These are phyloP conservation scores for Stenotaenia linearis DNA, from an alignment of 2,888 invertebrate species.

Conservation along the genomic window DNA sequence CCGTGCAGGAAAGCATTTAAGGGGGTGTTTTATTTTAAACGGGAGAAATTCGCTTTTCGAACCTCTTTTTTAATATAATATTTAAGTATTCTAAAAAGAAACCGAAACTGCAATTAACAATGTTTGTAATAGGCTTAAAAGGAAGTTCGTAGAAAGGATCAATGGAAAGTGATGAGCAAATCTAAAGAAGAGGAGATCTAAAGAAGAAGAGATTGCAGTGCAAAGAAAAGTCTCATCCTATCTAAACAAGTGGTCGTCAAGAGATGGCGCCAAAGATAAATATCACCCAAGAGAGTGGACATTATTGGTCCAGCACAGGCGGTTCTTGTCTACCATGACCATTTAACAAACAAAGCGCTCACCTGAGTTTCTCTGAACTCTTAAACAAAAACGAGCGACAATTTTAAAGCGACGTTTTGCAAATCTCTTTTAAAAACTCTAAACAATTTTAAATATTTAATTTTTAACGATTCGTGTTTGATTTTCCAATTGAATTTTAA, in stretches of 20 bases:
- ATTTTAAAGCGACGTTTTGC: background rate
- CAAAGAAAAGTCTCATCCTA: background rate
- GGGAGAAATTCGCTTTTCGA: background rate
- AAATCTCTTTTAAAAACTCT: background rate
- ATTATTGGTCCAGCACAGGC: background rate
- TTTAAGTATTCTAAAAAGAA: background rate
- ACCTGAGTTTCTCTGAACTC: background rate
- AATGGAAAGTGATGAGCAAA: background rate
- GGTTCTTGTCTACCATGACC: background rate
- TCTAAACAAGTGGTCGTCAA: constrained; percentile 2
- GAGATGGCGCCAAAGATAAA: constrained; percentile 10
- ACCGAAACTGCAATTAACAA: background rate
- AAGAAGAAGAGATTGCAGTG: background rate
- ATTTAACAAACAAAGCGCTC: background rate
- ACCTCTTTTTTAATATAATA: background rate
- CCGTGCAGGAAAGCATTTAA: background rate
- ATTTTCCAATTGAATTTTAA: no score
- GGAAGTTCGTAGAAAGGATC: background rate
- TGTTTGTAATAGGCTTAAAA: background rate
- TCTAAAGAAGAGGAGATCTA: background rate
- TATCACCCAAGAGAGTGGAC: background rate
- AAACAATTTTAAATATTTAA: background rate
- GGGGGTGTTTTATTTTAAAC: background rate
- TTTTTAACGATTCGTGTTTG: no score
- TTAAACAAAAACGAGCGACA: background rate